These are phyloP conservation scores for Yponomeuta malinellus DNA, from an alignment of 2,888 invertebrate species.

Conservation along the genomic window DNA sequence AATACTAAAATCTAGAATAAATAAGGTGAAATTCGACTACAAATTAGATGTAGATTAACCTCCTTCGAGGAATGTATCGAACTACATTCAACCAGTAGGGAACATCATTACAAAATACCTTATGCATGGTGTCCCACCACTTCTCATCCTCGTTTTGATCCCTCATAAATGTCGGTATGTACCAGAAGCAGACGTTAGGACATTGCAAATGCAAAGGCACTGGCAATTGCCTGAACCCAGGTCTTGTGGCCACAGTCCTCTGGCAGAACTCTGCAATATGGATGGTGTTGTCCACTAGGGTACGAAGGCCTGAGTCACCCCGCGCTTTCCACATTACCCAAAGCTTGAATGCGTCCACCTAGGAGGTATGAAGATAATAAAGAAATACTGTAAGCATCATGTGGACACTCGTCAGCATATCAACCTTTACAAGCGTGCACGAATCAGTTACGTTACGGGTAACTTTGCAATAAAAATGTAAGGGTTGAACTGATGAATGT, in stretches of 20 bases:
- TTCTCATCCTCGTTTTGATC: conserved; percentile 45
- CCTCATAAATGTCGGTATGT: conserved; percentile 78
- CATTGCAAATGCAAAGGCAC: conserved; percentile 79
- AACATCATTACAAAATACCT: conserved; percentile 38
- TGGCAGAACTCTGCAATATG: conserved; percentile 75
- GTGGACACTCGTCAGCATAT: no score
- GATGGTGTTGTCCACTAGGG: conserved; percentile 80
- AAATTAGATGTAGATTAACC: no score
- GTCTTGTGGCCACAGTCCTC: conserved; percentile 60
- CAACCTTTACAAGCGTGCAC: no score
- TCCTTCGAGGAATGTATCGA: no score
- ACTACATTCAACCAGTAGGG: no score
- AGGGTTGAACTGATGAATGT: no score
- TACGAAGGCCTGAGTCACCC: conserved; percentile 77
- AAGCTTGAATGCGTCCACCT: conserved; percentile 91
- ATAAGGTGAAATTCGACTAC: no score
- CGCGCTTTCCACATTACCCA: conserved; percentile 95
- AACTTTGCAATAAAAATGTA: no score
- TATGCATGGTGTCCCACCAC: conserved; percentile 74
- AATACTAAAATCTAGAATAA: no score
- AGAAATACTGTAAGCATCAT: no score
- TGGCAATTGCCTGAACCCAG: conserved; percentile 78
- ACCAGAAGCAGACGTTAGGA: conserved; percentile 95
- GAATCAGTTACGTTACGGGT: no score
- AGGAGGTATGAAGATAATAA: not conserved